phyloP scores from a whole-genome alignment of 1,140 invertebrate species.

The Babylonia areolata region DNA sequence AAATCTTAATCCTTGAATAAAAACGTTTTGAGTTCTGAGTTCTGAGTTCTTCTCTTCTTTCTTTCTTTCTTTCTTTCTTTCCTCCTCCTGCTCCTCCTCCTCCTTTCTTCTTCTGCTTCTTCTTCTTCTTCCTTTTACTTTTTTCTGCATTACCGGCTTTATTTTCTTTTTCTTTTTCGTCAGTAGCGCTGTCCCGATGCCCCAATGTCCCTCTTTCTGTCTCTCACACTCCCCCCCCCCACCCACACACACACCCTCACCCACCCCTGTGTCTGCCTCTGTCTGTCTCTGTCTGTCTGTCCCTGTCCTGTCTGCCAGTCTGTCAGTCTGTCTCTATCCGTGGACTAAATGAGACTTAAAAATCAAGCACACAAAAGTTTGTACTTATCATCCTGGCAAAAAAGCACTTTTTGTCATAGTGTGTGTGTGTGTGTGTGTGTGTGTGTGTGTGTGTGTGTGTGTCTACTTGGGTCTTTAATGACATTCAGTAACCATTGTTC shows the following conservation, averaged over 20 bases:
- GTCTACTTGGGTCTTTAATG: background rate
- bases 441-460: background rate
- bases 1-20: too few relatives aligned
- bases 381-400: too few relatives aligned
- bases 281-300: background rate
- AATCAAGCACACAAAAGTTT: too few relatives aligned
- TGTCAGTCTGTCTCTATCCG: background rate
- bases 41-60: too few relatives aligned
- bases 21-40: too few relatives aligned
- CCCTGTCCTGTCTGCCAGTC: background rate
- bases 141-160: background rate
- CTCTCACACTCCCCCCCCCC: too few relatives aligned
- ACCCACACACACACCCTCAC: too few relatives aligned
- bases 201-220: background rate
- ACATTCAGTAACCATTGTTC: too few relatives aligned
- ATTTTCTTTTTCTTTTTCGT: background rate
- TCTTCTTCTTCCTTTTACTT: background rate
- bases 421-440: background rate
- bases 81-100: background rate
- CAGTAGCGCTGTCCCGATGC: background rate
- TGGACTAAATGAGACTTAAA: too few relatives aligned
- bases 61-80: too few relatives aligned
- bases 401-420: too few relatives aligned
- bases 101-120: background rate
- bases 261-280: too few relatives aligned